phyloP scores from a whole-genome alignment of 1,140 invertebrate species.

The Tetraneura akinire region DNA sequence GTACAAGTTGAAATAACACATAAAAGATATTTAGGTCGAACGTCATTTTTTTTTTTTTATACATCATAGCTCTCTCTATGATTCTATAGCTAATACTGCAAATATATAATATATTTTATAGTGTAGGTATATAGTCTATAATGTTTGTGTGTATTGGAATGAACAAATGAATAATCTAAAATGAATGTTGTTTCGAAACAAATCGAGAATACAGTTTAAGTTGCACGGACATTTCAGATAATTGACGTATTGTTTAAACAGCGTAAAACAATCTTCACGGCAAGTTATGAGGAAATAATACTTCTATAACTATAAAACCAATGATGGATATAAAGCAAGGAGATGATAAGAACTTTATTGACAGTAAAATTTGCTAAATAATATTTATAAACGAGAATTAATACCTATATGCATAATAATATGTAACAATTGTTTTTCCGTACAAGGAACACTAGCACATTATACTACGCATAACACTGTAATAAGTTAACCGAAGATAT shows the following conservation, averaged over 20 bases:
- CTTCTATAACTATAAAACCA: neutral
- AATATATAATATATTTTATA: neutral
- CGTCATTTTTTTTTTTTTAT: slow-evolving; percentile 37
- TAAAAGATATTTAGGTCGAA: slow-evolving; percentile 43
- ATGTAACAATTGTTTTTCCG: neutral
- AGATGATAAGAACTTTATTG: slow-evolving; percentile 37
- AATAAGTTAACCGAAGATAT: neutral
- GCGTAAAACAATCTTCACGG: slow-evolving; percentile 11
- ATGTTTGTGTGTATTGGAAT: slow-evolving; percentile 15
- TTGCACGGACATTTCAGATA: slow-evolving; percentile 12
- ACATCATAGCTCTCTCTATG: slow-evolving; percentile 9
- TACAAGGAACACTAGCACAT: slow-evolving; percentile 24
- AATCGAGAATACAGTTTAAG: slow-evolving; percentile 20
- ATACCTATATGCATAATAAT: neutral
- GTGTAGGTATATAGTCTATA: no score
- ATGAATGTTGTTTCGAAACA: slow-evolving; percentile 30
- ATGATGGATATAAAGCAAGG: neutral
- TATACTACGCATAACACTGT: no score
- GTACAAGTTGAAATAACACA: slow-evolving; percentile 41
- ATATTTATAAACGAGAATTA: neutral
- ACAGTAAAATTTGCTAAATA: slow-evolving; percentile 16
- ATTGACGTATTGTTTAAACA: slow-evolving; percentile 42
- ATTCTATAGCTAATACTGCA: neutral
- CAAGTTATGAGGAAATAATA: slow-evolving; percentile 30
- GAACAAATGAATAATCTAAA: slow-evolving; percentile 29